These are phyloP conservation scores for Orchesellides sinensis DNA, from an alignment of 2,888 invertebrate species.

Conservation along the genomic window DNA sequence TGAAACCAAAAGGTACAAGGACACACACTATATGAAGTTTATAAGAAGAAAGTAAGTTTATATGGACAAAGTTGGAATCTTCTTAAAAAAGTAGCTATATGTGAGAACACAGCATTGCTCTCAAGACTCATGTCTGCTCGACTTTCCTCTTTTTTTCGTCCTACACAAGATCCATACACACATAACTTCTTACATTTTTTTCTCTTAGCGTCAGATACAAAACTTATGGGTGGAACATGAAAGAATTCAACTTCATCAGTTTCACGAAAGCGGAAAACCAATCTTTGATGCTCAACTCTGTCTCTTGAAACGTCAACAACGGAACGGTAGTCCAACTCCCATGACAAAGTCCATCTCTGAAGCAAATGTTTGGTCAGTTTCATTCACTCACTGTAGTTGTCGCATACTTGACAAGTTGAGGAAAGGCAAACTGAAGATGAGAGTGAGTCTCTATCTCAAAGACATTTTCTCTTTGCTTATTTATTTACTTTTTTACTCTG, in stretches of 20 bases:
- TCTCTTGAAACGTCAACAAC: neutral
- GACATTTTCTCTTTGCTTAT: slow-evolving; percentile 19
- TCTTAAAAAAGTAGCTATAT: neutral
- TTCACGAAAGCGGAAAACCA: slow-evolving; percentile 7
- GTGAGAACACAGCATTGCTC: slow-evolving; percentile 44
- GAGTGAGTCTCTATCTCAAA: neutral
- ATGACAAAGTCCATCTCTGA: slow-evolving; percentile 23
- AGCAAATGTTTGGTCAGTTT: slow-evolving; percentile 14
- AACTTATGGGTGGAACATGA: slow-evolving; percentile 32
- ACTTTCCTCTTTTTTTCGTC: slow-evolving; percentile 35
- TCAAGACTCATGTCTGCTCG: slow-evolving; percentile 53
- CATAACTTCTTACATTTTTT: slow-evolving; percentile 25
- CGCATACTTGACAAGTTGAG: slow-evolving; percentile 17
- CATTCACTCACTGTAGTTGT: slow-evolving; percentile 20
- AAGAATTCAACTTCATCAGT: slow-evolving; percentile 40
- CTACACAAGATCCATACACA: neutral
- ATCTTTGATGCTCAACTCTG: slow-evolving; percentile 30
- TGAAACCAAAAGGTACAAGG: slow-evolving; percentile 11
- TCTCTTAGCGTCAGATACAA: neutral
- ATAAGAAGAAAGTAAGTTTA: neutral
- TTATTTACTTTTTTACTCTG: slow-evolving; percentile 33
- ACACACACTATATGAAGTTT: neutral
- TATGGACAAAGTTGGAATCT: neutral
- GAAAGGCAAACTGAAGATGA: neutral
- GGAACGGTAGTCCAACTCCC: neutral